Evolutionary conservation across 2,888 invertebrate species (phyloP).

Genomic region (Alloscopus bannaensis): DNA sequence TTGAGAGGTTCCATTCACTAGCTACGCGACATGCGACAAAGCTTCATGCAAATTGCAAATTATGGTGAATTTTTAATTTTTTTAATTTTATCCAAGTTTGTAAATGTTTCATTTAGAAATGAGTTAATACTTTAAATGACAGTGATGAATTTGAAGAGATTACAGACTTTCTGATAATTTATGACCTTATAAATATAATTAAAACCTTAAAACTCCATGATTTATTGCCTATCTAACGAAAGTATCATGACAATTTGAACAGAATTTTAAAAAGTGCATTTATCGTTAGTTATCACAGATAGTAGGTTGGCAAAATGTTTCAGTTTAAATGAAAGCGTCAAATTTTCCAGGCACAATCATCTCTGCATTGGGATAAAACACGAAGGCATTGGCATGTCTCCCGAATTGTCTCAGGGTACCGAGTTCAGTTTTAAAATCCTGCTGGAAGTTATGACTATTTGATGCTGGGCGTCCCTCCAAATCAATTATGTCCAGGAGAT

Average conservation of each 20-base stretch:
- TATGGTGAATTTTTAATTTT: too few species aligned
- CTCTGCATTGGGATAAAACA: conserved; percentile 71
- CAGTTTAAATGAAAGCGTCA: conserved; percentile 32
- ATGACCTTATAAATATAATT: too few species aligned
- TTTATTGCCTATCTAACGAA: too few species aligned
- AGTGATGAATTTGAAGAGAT: too few species aligned
- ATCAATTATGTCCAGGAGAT: conserved; percentile 72
- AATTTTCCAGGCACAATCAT: conserved; percentile 63
- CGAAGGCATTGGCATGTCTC: conserved; percentile 71
- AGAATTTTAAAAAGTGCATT: background rate
- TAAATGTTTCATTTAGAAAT: too few species aligned
- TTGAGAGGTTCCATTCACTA: too few species aligned
- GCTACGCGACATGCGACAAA: too few species aligned
- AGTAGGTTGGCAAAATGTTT: background rate
- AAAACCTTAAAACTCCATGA: too few species aligned
- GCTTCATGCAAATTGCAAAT: too few species aligned
- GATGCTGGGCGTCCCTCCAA: conserved; percentile 66
- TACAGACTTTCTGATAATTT: too few species aligned
- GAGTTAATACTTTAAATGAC: too few species aligned
- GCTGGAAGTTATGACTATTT: conserved; percentile 46
- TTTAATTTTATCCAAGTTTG: too few species aligned
- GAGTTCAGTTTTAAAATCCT: conserved; percentile 67
- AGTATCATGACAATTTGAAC: background rate
- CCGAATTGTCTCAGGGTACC: conserved; percentile 73
- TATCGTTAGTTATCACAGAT: background rate